Conservation (phyloP, 2,113 vertebrate genomes). For the Promerops cafer region DNA sequence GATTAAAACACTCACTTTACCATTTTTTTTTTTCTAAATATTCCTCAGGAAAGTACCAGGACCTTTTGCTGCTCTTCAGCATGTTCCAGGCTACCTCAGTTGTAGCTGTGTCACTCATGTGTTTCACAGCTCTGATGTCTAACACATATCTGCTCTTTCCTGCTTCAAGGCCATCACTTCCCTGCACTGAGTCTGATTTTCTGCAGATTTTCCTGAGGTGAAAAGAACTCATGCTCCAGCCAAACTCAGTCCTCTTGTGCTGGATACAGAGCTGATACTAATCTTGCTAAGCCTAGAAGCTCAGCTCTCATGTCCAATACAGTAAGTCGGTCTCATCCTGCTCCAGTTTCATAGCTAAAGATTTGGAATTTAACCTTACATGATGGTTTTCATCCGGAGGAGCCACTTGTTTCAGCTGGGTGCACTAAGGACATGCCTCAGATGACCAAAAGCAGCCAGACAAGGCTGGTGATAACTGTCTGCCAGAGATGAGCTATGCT, state of each 20-base stretch:
- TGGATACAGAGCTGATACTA: not conserved
- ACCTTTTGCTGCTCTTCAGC: not conserved
- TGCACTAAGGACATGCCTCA: not conserved
- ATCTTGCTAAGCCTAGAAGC: not conserved
- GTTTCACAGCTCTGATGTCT: not conserved
- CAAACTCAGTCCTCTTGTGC: not conserved
- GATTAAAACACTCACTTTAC: not conserved
- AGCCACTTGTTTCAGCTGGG: not conserved
- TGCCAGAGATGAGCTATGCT: not conserved
- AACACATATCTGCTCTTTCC: not conserved
- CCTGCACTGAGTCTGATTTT: not conserved
- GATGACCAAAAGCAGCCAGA: not conserved
- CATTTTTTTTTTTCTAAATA: not conserved
- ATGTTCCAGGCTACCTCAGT: not conserved
- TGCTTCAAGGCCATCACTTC: not conserved
- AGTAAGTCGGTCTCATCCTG: not conserved
- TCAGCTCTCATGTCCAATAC: not conserved
- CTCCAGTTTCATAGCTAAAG: not conserved
- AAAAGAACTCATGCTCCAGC: not conserved
- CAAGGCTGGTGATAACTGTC: not conserved
- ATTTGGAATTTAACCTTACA: not conserved
- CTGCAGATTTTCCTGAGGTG: not conserved
- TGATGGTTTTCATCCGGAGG: not conserved
- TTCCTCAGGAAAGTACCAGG: not conserved
- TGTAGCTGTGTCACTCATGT: accelerated